Evolutionary conservation across 2,888 invertebrate genomes (phyloP).

Genomic region (Neoascia interrupta): DNA sequence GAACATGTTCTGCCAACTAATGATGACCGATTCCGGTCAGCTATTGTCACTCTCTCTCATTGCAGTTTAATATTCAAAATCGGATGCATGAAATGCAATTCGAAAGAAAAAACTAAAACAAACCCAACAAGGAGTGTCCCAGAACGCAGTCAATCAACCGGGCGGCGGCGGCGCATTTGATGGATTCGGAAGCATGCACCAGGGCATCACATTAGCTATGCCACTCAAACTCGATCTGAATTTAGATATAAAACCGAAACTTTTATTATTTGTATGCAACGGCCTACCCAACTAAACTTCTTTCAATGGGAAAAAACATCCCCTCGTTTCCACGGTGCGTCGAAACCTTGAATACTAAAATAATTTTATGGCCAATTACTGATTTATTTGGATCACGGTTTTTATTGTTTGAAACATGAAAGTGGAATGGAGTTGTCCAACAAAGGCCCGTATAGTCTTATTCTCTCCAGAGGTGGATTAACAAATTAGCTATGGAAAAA

Average conservation of each 20-base stretch:
- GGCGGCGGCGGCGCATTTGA: background rate
- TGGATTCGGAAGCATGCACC: constrained; percentile 20
- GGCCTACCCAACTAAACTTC: background rate
- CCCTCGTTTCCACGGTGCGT: too few relatives aligned
- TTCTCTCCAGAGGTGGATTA: constrained; percentile 26
- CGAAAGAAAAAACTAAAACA: background rate
- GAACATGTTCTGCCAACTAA: background rate
- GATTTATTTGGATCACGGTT: constrained; percentile 59
- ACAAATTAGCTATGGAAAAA: constrained; percentile 40
- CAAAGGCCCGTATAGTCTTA: too few relatives aligned
- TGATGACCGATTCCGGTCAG: constrained; percentile 1
- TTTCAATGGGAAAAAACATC: background rate
- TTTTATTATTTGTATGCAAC: background rate
- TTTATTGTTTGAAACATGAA: too few relatives aligned
- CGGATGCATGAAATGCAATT: background rate
- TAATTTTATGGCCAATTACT: constrained; percentile 52
- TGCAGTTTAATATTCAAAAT: background rate
- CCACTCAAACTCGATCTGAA: background rate
- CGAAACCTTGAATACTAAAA: constrained; percentile 37
- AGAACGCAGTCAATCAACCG: background rate
- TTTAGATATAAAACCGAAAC: background rate
- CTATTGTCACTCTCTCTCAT: constrained; percentile 5
- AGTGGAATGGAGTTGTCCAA: too few relatives aligned
- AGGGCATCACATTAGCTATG: constrained; percentile 4
- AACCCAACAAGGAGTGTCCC: background rate